A percentile compares a stretch with the other conserved stretches of the same genome.
These are phyloP conservation scores for Acropternis orthonyx DNA, from an alignment of 2,797 vertebrate species.

Conservation along the genomic window DNA sequence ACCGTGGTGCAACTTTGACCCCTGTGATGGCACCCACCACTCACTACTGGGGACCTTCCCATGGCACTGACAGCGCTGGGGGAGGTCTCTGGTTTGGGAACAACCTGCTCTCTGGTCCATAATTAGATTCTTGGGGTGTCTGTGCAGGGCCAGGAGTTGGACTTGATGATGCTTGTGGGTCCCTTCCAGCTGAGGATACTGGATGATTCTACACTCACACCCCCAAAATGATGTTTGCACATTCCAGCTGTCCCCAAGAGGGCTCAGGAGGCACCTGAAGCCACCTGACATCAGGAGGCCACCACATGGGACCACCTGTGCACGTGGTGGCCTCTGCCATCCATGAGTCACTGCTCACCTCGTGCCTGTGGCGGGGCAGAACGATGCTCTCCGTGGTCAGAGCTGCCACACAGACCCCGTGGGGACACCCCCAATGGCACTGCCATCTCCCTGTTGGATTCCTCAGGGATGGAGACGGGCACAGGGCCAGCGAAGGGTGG, in stretches of 20 bases:
- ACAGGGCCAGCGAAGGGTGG: background rate
- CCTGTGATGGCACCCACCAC: background rate
- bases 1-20: background rate
- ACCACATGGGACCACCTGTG: background rate
- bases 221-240: background rate
- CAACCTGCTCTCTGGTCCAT: background rate
- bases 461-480: background rate
- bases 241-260: background rate
- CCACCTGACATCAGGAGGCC: background rate
- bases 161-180: background rate
- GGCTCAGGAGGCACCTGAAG: background rate
- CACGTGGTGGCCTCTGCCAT: background rate
- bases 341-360: accelerated
- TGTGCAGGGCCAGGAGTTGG: background rate
- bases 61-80: background rate
- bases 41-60: accelerated
- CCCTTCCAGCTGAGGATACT: background rate
- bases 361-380: accelerated
- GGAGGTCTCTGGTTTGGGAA: background rate
- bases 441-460: background rate
- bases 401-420: background rate
- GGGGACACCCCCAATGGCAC: background rate
- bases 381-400: accelerated
- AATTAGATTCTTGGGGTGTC: background rate
- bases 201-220: background rate